Percentiles rank a stretch among this genome's conserved stretches.
Evolutionary conservation across 2,888 invertebrate genomes (phyloP).

Genomic region (Drosophila nr. perissopoda): DNA sequence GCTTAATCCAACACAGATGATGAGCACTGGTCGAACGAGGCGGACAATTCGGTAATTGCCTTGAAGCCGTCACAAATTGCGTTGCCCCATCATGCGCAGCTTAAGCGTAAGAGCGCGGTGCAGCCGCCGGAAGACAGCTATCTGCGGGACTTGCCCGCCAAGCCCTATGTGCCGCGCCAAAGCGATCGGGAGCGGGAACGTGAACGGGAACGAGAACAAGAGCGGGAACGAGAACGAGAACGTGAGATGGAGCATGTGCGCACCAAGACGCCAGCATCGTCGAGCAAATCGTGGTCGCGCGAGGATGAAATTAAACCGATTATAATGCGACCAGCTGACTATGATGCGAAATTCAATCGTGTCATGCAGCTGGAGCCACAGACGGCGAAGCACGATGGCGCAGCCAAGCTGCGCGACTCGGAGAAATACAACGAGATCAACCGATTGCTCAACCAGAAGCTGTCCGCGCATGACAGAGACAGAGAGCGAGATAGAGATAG

Average conservation of each 20-base stretch:
- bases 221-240: slow-evolving; percentile 32
- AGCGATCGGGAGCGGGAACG: slow-evolving; percentile 54
- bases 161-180: slow-evolving; percentile 80
- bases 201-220: slow-evolving; percentile 28
- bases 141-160: slow-evolving; percentile 83
- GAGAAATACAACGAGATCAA: slow-evolving; percentile 83
- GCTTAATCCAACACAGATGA: slow-evolving; percentile 73
- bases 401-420: slow-evolving; percentile 74
- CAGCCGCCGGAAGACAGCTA: slow-evolving; percentile 84
- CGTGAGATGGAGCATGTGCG: slow-evolving; percentile 42
- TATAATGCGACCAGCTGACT: slow-evolving; percentile 83
- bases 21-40: slow-evolving; percentile 85
- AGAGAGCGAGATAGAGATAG: slow-evolving; percentile 50
- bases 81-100: slow-evolving; percentile 77
- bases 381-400: slow-evolving; percentile 37
- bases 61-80: slow-evolving; percentile 83
- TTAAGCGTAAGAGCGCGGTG: slow-evolving; percentile 82
- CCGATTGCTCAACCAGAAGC: slow-evolving; percentile 81
- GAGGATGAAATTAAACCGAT: slow-evolving; percentile 85
- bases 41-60: slow-evolving; percentile 84
- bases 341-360: slow-evolving; percentile 84
- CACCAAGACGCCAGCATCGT: slow-evolving; percentile 59
- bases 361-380: slow-evolving; percentile 82
- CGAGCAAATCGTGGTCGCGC: slow-evolving; percentile 77
- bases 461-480: slow-evolving; percentile 61